A percentile compares a stretch with the other conserved stretches of the same genome.
These are phyloP conservation scores for Oceanites oceanicus DNA, from an alignment of 2,113 vertebrate genomes.

Conservation along the genomic window DNA sequence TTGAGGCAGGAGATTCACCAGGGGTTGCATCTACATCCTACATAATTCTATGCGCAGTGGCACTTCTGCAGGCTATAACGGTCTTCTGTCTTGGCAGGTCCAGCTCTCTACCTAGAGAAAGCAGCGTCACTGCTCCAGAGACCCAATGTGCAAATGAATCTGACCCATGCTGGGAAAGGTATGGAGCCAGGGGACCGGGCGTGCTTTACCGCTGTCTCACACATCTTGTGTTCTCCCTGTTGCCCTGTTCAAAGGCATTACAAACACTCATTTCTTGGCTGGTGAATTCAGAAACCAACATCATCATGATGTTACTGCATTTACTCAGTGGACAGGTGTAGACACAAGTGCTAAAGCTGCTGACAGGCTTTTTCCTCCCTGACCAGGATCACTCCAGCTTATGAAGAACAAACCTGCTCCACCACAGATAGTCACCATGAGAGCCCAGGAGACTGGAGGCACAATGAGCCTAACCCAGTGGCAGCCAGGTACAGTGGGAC, in stretches of 20 bases:
- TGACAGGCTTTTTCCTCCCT: not conserved
- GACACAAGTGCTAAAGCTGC: not conserved
- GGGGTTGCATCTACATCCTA: not conserved
- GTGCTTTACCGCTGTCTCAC: fast-evolving
- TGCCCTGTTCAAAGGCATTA: not conserved
- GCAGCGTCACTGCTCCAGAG: not conserved
- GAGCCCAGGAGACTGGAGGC: not conserved
- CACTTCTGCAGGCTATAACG: not conserved
- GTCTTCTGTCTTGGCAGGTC: not conserved
- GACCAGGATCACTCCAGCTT: not conserved
- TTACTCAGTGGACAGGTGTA: not conserved
- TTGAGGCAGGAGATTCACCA: not conserved
- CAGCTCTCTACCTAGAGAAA: not conserved
- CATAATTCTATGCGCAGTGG: not conserved
- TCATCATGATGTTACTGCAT: not conserved
- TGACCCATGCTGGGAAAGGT: not conserved
- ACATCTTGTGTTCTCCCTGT: not conserved
- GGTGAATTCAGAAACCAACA: not conserved
- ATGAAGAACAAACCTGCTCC: not conserved
- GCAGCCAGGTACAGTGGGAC: not conserved
- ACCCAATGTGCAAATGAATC: fast-evolving
- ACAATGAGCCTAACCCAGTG: not conserved
- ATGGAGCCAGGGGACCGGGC: fast-evolving
- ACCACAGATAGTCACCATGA: not conserved
- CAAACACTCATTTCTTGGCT: not conserved